These are phyloP conservation scores for Oeneis ivallda DNA, from an alignment of 2,888 invertebrate species.

Conservation along the genomic window DNA sequence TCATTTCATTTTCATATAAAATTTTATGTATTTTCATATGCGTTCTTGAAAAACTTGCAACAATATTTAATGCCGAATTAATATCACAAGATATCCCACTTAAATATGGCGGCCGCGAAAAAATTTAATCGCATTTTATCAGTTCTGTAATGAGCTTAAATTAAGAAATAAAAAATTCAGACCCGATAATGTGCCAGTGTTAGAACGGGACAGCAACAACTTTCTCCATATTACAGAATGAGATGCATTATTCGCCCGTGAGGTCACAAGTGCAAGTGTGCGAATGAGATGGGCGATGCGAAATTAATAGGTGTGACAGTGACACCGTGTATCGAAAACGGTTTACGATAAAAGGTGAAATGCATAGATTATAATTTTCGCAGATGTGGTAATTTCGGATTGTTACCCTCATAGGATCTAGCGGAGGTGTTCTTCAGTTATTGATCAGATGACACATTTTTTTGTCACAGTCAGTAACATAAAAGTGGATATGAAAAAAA, in stretches of 20 bases:
- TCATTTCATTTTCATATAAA: too few species aligned
- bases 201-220: slow-evolving; percentile 16
- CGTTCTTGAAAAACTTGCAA: not conserved
- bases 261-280: slow-evolving; percentile 38
- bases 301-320: slow-evolving; percentile 42
- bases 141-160: slow-evolving; percentile 32
- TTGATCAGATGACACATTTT: too few species aligned
- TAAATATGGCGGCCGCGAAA: slow-evolving; percentile 17
- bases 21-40: too few species aligned
- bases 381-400: slow-evolving; percentile 27
- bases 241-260: slow-evolving; percentile 20
- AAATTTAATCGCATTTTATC: slow-evolving; percentile 29
- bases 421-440: too few species aligned
- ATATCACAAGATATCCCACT: not conserved
- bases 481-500: too few species aligned
- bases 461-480: too few species aligned
- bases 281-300: slow-evolving; percentile 22
- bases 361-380: slow-evolving; percentile 49
- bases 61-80: not conserved
- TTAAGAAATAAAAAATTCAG: slow-evolving; percentile 33
- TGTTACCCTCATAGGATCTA: too few species aligned
- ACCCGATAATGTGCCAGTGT: slow-evolving; percentile 8
- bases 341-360: slow-evolving; percentile 53
- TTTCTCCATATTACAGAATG: slow-evolving; percentile 24
- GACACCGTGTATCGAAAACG: slow-evolving; percentile 49